Evolutionary conservation across 1,140 invertebrate species (phyloP).

Genomic region (Nymphalis io): DNA sequence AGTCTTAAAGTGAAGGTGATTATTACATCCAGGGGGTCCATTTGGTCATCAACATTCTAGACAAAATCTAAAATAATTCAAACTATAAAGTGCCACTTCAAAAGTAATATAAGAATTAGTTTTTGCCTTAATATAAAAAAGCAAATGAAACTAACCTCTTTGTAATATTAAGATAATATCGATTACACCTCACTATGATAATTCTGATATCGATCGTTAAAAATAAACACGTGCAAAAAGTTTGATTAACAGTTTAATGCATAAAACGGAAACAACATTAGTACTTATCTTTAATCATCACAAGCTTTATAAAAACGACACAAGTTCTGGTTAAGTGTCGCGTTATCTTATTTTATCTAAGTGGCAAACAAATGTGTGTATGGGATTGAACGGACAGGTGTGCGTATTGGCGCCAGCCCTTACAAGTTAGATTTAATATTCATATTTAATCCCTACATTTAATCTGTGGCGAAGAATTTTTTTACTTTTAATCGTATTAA

Average conservation of each 20-base stretch:
- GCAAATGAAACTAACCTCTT: no score
- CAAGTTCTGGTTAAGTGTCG: conserved; percentile 16
- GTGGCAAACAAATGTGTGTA: conserved; percentile 10
- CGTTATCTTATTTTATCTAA: conserved; percentile 17
- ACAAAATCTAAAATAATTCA: no score
- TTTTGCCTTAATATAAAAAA: no score
- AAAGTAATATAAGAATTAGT: no score
- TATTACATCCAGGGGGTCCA: no score
- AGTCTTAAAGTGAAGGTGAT: no score
- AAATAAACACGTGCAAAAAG: not conserved
- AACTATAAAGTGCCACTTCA: no score
- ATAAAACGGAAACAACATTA: not conserved
- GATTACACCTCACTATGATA: not conserved
- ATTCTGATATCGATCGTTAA: not conserved
- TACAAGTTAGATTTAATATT: conserved; percentile 4
- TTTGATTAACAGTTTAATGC: conserved; percentile 1
- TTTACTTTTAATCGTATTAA: no score
- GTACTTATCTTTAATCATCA: conserved; percentile 13
- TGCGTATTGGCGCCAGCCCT: conserved; percentile 9
- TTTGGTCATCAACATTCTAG: no score
- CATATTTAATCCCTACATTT: no score
- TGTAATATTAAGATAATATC: not conserved
- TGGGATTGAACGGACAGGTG: conserved; percentile 21
- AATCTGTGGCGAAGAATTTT: no score
- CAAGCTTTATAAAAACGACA: conserved; percentile 3